A percentile compares a stretch with the other conserved stretches of the same genome.
Evolutionary conservation across 2,113 vertebrate species (phyloP).

Genomic region (Lasiurus cinereus): DNA sequence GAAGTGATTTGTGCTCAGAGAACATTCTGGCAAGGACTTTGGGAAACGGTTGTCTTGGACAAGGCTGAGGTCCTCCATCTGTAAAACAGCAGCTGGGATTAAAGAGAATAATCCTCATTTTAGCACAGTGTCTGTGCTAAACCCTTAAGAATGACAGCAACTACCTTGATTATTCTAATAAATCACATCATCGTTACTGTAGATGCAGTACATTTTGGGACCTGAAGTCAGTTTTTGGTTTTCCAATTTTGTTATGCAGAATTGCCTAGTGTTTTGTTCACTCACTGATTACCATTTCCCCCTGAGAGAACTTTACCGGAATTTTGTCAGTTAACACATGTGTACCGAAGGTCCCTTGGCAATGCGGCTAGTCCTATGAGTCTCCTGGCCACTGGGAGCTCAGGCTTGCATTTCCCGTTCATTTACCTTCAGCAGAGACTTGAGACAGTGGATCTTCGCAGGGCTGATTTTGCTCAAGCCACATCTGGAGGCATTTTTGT

Average conservation of each 20-base stretch:
- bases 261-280: neutral
- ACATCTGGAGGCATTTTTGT: neutral
- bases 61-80: neutral
- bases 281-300: neutral
- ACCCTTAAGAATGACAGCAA: neutral
- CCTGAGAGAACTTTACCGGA: neutral
- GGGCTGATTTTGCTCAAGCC: neutral
- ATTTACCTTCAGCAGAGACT: neutral
- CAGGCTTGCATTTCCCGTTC: neutral
- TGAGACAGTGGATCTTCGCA: neutral
- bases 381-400: too few relatives aligned
- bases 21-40: constrained; percentile 1
- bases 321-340: neutral
- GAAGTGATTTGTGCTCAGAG: neutral
- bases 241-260: neutral
- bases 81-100: neutral
- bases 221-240: neutral
- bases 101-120: neutral
- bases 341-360: neutral
- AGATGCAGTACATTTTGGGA: neutral
- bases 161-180: neutral
- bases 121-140: neutral
- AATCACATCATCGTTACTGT: neutral
- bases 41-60: neutral
- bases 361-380: neutral